Evolutionary conservation across 2,797 vertebrate genomes (phyloP).

Genomic region (Scarus forsteni): DNA sequence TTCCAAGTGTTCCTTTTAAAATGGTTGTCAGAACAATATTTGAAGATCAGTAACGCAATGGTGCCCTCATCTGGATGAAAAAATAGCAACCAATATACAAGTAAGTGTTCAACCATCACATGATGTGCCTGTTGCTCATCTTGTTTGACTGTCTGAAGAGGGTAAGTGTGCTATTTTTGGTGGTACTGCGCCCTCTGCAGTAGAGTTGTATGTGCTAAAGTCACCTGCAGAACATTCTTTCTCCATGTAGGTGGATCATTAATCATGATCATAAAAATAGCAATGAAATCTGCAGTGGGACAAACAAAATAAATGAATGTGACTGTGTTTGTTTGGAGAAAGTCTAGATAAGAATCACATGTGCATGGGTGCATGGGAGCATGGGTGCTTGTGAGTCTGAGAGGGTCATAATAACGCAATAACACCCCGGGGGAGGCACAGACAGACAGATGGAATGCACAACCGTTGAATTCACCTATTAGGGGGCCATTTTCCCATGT

Average conservation of each 20-base stretch:
- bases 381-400: background rate
- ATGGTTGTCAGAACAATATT: background rate
- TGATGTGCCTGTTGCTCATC: background rate
- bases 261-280: background rate
- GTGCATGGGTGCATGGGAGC: background rate
- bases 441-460: slow-evolving; percentile 10
- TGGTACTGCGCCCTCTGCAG: slow-evolving; percentile 17
- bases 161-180: background rate
- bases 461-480: background rate
- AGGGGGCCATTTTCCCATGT: background rate
- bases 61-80: slow-evolving; percentile 40
- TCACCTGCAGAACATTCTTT: background rate
- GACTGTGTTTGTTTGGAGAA: background rate
- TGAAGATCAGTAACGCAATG: background rate
- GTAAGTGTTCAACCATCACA: no score
- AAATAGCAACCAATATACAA: no score
- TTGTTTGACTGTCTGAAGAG: background rate
- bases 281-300: background rate
- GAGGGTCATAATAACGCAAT: background rate
- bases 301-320: background rate
- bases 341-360: background rate
- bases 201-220: background rate
- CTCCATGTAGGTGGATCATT: background rate
- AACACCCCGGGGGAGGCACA: background rate
- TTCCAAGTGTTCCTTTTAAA: background rate